Base-by-base conservation (phyloP, 2,113 vertebrate species). In the Ochotona princeps region DNA sequence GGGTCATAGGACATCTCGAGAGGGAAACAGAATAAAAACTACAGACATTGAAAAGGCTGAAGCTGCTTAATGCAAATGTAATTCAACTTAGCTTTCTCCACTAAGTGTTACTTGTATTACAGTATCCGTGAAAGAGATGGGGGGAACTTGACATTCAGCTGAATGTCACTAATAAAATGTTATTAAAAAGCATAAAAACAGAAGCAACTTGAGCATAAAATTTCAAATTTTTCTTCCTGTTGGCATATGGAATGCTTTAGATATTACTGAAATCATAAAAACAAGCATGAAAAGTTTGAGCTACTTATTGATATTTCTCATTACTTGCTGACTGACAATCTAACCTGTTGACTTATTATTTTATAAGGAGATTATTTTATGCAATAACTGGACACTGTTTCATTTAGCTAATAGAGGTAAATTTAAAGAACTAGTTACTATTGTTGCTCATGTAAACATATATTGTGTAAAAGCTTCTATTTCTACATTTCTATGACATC, bases 241-340 rank as follows among this genome's bases (percentile, higher is more conserved):
- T 73, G 74, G 81, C 79, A 63, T 49, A 70, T 38, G 18, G 51
- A 35, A 47, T 63, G 38, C 8, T 76, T 80, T 88, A 66, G 73
- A 35, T 70, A 88, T 44, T 94, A 83, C 15, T 83, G 35, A 83
- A 87, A 83, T 88, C 79, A 79, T 78, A 47, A 91, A 88, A 70
- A 51, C 21, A 83, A 72, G 78, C 65, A 47, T 44, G 72, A 7
- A 35, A 83, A 73, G 7, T 79, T 88, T 84, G 83, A 70, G 70
- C 63, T 63, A 47, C 8, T 70, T 83, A 44, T 17, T 32, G 47
- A n/a, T 44, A 82, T 72, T 67, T 63, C 21, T 13, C 14, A 28
- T 11, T 6, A 69, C 76, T 69, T 91, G 30, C 67, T 91, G 69
- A 70, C 20, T 69, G 8, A 87, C 51, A 51, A 83, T n/a, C 17